Evolutionary conservation across 2,888 invertebrate species (phyloP), one percentile per base, ranked within the genome.

Genomic region (Drosophila melanosoma): DNA sequence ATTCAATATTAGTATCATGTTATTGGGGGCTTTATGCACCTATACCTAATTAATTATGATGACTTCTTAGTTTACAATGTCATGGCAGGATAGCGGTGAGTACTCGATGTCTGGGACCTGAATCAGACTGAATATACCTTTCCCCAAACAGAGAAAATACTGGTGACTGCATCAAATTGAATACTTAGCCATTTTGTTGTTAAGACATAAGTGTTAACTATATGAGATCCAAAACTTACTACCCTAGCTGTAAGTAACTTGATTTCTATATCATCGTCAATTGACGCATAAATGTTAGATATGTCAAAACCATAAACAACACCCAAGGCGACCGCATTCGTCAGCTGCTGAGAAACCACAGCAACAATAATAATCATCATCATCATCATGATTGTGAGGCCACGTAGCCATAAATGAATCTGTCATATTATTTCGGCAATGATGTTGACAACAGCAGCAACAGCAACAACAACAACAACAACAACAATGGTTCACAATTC

Each of bases 371-470:
- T 32, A 36, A 49, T 54, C 52, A 63, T 67, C 59, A 62, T 60
- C 49, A 74, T 56, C 64, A 61, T 54, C 66, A 62, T 59, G 64
- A 63, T 65, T 77, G 65, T 68, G 81, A 80, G 51, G 56, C 64
- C 64, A 76, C 74, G 63, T 51, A 72, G 76, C 60, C 74, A 79
- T 87, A 89, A 90, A 87, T 87, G 87, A 90, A 90, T 87, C 87
- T 90, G 87, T 87, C 87, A 87, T 84, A 90, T 87, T 90, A 87
- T 87, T 87, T 87, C 87, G 87, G 87, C 87, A 89, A 89, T 84
- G 84, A 89, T 86, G 86, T 76, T 85, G 77, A 83, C 82, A 79
- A 85, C 83, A 77, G 48, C 73, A 75, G 38, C 74, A 62, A 10
- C 65, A 38, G 36, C 65, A 57, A 15, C 63, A 49, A 59, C 79